Evolutionary conservation across 2,113 vertebrate species (phyloP).

Genomic region (Periophthalmus modestus): DNA sequence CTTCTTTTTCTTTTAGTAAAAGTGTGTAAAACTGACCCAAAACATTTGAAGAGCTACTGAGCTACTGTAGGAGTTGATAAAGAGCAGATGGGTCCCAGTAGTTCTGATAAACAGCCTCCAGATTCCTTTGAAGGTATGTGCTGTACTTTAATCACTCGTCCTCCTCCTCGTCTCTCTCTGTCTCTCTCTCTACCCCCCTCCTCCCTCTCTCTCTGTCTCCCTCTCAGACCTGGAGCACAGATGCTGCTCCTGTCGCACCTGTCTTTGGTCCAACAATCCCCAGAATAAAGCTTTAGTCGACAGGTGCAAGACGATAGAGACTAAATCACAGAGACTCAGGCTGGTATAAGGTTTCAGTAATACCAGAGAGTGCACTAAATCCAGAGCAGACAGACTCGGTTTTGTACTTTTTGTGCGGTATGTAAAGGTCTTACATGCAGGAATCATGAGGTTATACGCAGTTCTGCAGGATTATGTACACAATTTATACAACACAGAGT

Average conservation of each 20-base stretch:
- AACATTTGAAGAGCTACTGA: neutral
- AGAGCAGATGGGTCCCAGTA: neutral
- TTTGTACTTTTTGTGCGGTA: neutral
- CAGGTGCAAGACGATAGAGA: slow-evolving; percentile 17
- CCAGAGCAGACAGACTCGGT: neutral
- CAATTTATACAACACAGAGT: neutral
- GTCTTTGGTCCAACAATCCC: slow-evolving; percentile 28
- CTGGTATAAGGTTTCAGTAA: neutral
- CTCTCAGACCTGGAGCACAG: slow-evolving; percentile 34
- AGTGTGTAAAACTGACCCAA: neutral
- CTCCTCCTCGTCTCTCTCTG: slow-evolving; percentile 2
- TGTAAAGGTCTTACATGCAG: neutral
- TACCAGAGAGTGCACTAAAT: neutral
- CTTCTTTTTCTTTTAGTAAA: neutral
- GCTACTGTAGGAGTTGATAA: neutral
- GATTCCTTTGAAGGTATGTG: slow-evolving; percentile 13
- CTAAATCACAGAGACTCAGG: neutral
- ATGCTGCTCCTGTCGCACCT: slow-evolving; percentile 24
- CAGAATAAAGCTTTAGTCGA: slow-evolving; percentile 1
- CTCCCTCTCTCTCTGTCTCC: slow-evolving; percentile 12
- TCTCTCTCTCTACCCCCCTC: slow-evolving; percentile 11
- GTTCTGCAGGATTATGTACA: neutral
- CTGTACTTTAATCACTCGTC: slow-evolving; percentile 34
- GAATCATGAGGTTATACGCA: neutral
- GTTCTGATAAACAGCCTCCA: neutral